phyloP scores from a whole-genome alignment of 1,140 invertebrate genomes.

The Aricia agestis region DNA sequence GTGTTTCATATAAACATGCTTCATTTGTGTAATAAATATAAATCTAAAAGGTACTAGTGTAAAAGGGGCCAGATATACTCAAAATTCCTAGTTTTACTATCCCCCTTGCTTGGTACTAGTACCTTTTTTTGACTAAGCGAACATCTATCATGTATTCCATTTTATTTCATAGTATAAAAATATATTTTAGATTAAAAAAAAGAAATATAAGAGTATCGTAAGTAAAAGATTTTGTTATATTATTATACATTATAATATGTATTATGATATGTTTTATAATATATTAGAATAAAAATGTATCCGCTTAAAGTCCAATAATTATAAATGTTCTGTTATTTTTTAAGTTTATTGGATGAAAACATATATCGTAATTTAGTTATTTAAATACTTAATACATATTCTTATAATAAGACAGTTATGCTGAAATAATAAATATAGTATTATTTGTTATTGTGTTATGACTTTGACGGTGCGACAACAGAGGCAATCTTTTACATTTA shows the following conservation, averaged over 20 bases:
- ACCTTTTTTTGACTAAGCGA: not conserved
- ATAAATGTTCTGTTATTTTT: not conserved
- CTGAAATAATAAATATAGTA: too few relatives aligned
- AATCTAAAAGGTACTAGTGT: not conserved
- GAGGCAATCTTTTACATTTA: too few relatives aligned
- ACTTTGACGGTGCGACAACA: too few relatives aligned
- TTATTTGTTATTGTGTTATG: too few relatives aligned
- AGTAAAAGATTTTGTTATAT: not conserved
- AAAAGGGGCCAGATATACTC: not conserved
- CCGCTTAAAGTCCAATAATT: too few relatives aligned
- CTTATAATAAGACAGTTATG: too few relatives aligned
- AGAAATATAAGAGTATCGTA: not conserved
- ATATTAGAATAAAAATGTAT: not conserved
- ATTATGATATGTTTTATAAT: not conserved
- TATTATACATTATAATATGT: not conserved
- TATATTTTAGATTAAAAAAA: slow-evolving; percentile 7
- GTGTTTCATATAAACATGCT: not conserved
- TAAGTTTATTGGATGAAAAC: not conserved
- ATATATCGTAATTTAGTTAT: too few relatives aligned
- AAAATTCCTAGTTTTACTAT: not conserved
- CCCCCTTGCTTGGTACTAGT: not conserved
- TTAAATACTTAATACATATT: too few relatives aligned
- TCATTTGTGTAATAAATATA: not conserved
- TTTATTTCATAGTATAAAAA: slow-evolving; percentile 2
- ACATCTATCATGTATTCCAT: slow-evolving; percentile 1